Conservation (phyloP, 2,113 vertebrate genomes). For the Sterrhoptilus dennistouni region DNA sequence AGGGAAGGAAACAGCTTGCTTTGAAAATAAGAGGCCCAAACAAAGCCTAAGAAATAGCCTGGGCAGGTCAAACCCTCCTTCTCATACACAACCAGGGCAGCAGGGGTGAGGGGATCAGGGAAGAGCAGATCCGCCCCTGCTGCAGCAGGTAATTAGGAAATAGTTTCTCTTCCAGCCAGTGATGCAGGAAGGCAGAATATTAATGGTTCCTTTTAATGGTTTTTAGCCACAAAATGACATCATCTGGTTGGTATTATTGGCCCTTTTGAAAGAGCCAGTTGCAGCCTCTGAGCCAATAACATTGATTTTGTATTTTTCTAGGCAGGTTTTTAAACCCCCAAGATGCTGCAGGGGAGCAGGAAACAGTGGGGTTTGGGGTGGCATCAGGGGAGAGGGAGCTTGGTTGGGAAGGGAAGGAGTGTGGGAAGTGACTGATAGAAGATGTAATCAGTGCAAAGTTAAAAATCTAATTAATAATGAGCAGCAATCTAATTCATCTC, state of each 20-base stretch:
- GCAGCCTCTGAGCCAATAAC: not conserved
- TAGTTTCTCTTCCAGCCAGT: not conserved
- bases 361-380: not conserved
- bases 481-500: slow-evolving; percentile 23
- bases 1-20: not conserved
- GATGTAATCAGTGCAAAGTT: slow-evolving; percentile 3
- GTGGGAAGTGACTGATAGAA: not conserved
- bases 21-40: not conserved
- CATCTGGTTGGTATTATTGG: not conserved
- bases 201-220: not conserved
- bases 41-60: not conserved
- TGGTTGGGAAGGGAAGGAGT: not conserved
- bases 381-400: rapidly evolving
- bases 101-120: rapidly evolving
- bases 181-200: not conserved
- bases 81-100: not conserved
- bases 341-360: not conserved
- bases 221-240: not conserved
- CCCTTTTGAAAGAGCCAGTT: not conserved
- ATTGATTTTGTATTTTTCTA: not conserved
- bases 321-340: not conserved
- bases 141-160: not conserved
- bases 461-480: slow-evolving; percentile 55
- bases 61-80: not conserved
- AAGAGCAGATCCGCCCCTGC: not conserved